phyloP scores from a whole-genome alignment of 2,888 invertebrate genomes.

The Polymixis lichenea region DNA sequence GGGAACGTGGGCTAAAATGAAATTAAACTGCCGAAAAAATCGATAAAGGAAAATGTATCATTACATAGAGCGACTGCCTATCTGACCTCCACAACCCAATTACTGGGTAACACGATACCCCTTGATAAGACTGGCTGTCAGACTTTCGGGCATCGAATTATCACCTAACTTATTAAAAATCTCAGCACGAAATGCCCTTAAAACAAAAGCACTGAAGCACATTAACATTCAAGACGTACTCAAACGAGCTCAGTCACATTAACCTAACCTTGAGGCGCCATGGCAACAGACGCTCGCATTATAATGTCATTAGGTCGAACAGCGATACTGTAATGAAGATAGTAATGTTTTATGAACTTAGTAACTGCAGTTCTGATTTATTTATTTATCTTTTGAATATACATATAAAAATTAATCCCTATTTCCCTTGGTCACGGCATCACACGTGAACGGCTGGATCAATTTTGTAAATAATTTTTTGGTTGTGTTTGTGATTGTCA shows the following conservation, averaged over 20 bases:
- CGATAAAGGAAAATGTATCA: too few species aligned
- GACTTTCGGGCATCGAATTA: neutral
- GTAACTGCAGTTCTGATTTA: neutral
- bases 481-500: too few species aligned
- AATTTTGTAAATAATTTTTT: too few species aligned
- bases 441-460: too few species aligned
- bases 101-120: too few species aligned
- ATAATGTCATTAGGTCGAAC: constrained; percentile 55
- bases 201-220: neutral
- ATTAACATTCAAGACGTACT: constrained; percentile 21
- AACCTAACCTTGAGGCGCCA: constrained; percentile 26
- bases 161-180: neutral
- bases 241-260: constrained; percentile 28
- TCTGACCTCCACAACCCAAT: too few species aligned
- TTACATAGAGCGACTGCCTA: too few species aligned
- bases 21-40: too few species aligned
- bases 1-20: too few species aligned
- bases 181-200: neutral
- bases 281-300: constrained; percentile 37
- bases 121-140: too few species aligned
- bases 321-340: constrained; percentile 40
- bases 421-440: too few species aligned
- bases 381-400: neutral
- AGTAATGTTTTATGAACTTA: constrained; percentile 12
- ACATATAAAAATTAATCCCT: too few species aligned